Evolutionary conservation across 2,113 vertebrate species (phyloP).

Genomic region (Panthera uncia): DNA sequence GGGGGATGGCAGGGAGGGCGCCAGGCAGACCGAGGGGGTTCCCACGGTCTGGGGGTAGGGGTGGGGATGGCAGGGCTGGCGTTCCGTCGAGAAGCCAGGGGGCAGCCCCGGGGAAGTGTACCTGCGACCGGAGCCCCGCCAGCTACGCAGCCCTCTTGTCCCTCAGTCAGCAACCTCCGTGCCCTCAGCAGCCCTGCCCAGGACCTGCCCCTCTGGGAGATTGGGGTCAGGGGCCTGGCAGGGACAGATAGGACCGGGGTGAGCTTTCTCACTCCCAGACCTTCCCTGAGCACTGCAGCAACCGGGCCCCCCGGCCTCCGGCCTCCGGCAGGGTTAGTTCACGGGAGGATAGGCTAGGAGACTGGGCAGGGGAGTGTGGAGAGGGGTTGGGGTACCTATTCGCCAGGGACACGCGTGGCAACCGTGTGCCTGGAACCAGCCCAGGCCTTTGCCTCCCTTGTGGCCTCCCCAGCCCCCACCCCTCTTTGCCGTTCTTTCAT

Average conservation of each 20-base stretch:
- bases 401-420: background rate
- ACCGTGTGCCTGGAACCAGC: background rate
- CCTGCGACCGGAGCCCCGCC: background rate
- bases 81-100: background rate
- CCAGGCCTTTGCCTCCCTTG: background rate
- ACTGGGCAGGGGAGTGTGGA: background rate
- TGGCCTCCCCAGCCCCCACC: background rate
- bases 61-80: background rate
- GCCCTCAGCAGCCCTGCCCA: background rate
- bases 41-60: fast-evolving
- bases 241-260: background rate
- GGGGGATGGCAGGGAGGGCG: background rate
- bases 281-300: background rate
- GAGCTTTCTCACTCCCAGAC: background rate
- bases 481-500: too few relatives aligned
- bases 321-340: background rate
- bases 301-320: background rate
- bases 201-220: background rate
- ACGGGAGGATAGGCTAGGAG: background rate
- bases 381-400: background rate
- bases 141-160: background rate
- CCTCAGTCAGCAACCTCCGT: background rate
- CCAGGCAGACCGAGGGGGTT: fast-evolving
- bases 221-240: background rate
- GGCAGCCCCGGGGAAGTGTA: background rate